These are phyloP conservation scores for Tenthredo distinguenda DNA, from an alignment of 2,888 invertebrate genomes.

Conservation along the genomic window DNA sequence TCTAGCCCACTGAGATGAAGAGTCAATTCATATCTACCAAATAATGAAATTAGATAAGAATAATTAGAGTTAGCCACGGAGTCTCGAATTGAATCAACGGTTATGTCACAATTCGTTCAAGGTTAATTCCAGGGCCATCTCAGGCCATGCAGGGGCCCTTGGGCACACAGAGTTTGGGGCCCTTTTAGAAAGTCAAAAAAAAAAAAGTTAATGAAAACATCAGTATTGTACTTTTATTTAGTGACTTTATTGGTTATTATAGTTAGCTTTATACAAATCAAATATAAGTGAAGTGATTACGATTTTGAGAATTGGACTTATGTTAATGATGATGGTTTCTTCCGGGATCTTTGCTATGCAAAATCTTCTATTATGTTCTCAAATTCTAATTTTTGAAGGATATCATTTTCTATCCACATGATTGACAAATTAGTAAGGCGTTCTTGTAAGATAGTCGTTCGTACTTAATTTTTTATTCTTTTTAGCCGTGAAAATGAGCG, in stretches of 20 bases:
- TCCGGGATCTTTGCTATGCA: constrained; percentile 56
- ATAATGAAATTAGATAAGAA: too few relatives aligned
- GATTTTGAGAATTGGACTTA: constrained; percentile 11
- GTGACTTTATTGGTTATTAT: constrained; percentile 14
- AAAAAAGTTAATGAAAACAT: neutral
- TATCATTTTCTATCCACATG: constrained; percentile 65
- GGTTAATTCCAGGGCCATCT: neutral
- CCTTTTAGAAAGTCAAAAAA: neutral
- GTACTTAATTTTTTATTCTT: constrained; percentile 64
- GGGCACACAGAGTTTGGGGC: constrained; percentile 25
- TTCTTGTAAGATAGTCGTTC: constrained; percentile 64
- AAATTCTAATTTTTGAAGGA: constrained; percentile 63
- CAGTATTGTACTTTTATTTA: neutral
- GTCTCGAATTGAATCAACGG: too few relatives aligned
- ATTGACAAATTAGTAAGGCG: constrained; percentile 59
- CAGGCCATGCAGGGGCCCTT: neutral
- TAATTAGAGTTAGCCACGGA: too few relatives aligned
- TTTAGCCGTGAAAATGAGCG: constrained; percentile 62
- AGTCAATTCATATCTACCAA: too few relatives aligned
- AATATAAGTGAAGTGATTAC: neutral
- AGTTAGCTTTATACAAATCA: constrained; percentile 8
- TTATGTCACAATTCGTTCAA: too few relatives aligned
- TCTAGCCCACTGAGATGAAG: too few relatives aligned
- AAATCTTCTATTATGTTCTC: constrained; percentile 65
- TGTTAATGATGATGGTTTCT: constrained; percentile 33